A percentile compares a stretch with the other conserved stretches of the same genome.
Evolutionary conservation across 2,888 invertebrate species (phyloP).

Genomic region (Laothoe populi): DNA sequence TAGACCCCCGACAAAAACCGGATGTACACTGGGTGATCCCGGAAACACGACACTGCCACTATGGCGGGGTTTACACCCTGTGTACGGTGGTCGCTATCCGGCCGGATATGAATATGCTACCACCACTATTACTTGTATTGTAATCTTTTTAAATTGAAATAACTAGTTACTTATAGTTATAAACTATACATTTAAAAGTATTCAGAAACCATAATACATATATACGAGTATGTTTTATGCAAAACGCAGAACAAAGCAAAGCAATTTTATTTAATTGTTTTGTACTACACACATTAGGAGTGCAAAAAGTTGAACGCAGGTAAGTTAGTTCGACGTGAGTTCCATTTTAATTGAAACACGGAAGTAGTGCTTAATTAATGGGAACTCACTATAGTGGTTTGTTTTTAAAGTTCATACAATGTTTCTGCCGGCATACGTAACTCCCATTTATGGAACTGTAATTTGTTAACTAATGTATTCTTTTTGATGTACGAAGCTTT

Average conservation of each 20-base stretch:
- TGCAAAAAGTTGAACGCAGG: slow-evolving; percentile 30
- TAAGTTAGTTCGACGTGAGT: slow-evolving; percentile 52
- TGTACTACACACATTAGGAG: neutral
- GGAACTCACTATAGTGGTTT: slow-evolving; percentile 6
- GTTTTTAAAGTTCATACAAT: slow-evolving; percentile 22
- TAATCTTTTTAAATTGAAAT: no score
- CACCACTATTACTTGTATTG: no score
- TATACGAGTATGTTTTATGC: no score
- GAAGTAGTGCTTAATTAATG: slow-evolving; percentile 46
- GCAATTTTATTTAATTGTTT: slow-evolving; percentile 40
- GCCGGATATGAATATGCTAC: no score
- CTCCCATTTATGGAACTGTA: neutral
- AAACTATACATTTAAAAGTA: no score
- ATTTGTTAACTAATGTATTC: neutral
- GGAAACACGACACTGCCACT: no score
- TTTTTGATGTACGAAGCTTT: neutral
- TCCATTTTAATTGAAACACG: slow-evolving; percentile 58
- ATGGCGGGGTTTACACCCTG: no score
- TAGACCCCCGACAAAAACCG: no score
- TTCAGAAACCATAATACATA: neutral
- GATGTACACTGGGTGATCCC: no score
- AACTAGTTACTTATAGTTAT: neutral
- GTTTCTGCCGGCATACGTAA: slow-evolving; percentile 4
- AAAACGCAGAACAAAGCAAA: slow-evolving; percentile 9
- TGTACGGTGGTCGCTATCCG: no score